Evolutionary conservation across 64 coral and sea anemone genomes (phyloP).

Genomic region (Pachyseris speciosa): DNA sequence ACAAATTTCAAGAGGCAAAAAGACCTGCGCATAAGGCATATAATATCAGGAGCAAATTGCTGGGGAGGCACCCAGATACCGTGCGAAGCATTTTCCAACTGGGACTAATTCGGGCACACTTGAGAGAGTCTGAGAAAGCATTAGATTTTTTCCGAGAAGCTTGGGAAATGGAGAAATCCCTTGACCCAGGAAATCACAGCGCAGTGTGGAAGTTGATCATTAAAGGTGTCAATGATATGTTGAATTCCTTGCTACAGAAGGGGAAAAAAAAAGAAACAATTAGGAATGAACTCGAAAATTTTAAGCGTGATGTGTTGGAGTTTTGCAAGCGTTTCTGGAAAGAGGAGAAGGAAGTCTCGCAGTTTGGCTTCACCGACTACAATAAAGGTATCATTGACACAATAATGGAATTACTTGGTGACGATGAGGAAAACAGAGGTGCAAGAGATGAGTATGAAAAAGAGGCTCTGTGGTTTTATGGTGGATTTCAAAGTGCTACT

Average conservation of each 20-base stretch:
- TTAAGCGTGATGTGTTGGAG: background rate
- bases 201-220: background rate
- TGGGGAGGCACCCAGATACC: slow-evolving; percentile 18
- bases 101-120: background rate
- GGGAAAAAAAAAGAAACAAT: too few relatives aligned
- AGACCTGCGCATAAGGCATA: slow-evolving; percentile 19
- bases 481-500: background rate
- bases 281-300: background rate
- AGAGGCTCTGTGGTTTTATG: background rate
- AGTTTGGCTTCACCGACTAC: background rate
- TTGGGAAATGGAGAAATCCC: slow-evolving; percentile 42
- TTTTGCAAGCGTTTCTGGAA: slow-evolving; percentile 27
- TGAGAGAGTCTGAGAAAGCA: background rate
- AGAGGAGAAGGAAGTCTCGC: background rate
- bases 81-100: slow-evolving; percentile 53
- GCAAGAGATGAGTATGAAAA: background rate
- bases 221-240: background rate
- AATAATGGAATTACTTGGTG: background rate
- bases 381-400: slow-evolving; percentile 6
- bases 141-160: slow-evolving; percentile 29
- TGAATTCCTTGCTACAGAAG: too few relatives aligned
- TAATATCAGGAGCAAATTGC: background rate
- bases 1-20: slow-evolving; percentile 1
- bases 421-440: background rate
- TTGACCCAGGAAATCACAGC: slow-evolving; percentile 8